A percentile compares a stretch with the other conserved stretches of the same genome.
Conservation (phyloP, 2,797 vertebrate genomes). For the Lophius americanus region DNA sequence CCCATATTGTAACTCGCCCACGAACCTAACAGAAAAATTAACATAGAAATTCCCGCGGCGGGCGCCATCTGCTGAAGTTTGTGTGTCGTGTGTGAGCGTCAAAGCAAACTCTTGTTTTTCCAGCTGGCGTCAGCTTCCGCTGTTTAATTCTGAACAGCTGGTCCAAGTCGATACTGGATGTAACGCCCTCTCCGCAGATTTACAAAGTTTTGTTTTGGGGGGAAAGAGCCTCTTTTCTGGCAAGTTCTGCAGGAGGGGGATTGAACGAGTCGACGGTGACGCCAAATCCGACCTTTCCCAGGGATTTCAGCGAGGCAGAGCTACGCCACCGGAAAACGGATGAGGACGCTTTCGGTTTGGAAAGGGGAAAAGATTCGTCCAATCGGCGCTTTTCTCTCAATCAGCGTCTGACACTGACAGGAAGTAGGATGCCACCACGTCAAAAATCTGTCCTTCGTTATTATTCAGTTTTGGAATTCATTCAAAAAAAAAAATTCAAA, state of each 20-base stretch:
- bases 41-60: too few species aligned
- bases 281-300: conserved; percentile 54
- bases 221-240: conserved; percentile 25
- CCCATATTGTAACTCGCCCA: too few species aligned
- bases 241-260: conserved; percentile 27
- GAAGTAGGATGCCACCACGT: too few species aligned
- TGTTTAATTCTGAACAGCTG: conserved; percentile 52
- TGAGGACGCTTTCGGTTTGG: conserved; percentile 24
- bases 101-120: conserved; percentile 13
- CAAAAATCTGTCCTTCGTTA: too few species aligned
- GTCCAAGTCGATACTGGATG: conserved; percentile 56
- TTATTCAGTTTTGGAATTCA: too few species aligned
- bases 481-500: too few species aligned
- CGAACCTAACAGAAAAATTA: too few species aligned
- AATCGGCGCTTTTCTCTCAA: too few species aligned
- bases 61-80: not conserved
- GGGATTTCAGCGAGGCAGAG: conserved; percentile 50
- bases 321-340: conserved; percentile 50
- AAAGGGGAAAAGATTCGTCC: too few species aligned
- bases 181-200: conserved; percentile 55
- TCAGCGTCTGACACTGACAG: too few species aligned
- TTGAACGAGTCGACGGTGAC: conserved; percentile 35
- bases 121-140: conserved; percentile 16
- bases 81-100: not conserved
- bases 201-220: conserved; percentile 43